A percentile compares a stretch with the other conserved stretches of the same genome.
Evolutionary conservation across 2,888 invertebrate genomes (phyloP).

Genomic region (Mermis nigrescens): DNA sequence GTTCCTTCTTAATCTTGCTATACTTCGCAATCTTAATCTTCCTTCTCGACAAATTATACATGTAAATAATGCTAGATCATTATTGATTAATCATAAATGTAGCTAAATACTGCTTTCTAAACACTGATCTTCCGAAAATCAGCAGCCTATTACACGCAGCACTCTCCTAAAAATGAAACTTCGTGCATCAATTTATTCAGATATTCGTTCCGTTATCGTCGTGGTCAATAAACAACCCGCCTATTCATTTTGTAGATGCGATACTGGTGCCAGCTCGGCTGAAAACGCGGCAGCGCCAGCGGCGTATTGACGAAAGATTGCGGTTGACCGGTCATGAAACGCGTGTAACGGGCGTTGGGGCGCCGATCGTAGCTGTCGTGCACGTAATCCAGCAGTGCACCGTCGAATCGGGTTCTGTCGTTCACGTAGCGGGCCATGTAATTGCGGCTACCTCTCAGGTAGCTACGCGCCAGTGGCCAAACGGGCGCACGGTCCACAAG

Average conservation of each 20-base stretch:
- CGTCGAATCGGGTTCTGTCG: constrained; percentile 25
- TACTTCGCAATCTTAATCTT: too few species aligned
- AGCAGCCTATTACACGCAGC: too few species aligned
- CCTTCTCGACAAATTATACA: too few species aligned
- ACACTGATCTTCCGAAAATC: too few species aligned
- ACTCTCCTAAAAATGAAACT: too few species aligned
- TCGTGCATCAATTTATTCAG: too few species aligned
- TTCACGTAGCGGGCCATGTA: constrained; percentile 28
- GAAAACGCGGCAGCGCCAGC: background rate
- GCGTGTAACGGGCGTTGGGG: background rate
- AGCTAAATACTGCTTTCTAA: too few species aligned
- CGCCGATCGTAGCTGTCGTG: constrained; percentile 12
- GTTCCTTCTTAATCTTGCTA: too few species aligned
- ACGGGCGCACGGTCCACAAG: background rate
- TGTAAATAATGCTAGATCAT: too few species aligned
- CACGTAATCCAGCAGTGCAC: constrained; percentile 27
- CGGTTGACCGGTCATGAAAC: background rate
- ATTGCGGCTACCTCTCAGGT: constrained; percentile 21
- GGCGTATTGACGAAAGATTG: background rate
- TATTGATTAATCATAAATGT: too few species aligned
- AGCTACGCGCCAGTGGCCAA: background rate
- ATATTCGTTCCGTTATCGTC: too few species aligned
- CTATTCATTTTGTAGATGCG: background rate
- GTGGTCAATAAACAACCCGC: too few species aligned
- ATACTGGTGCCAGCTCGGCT: background rate